Evolutionary conservation across 1,140 invertebrate species (phyloP).

Genomic region (Euwallacea fornicatus): DNA sequence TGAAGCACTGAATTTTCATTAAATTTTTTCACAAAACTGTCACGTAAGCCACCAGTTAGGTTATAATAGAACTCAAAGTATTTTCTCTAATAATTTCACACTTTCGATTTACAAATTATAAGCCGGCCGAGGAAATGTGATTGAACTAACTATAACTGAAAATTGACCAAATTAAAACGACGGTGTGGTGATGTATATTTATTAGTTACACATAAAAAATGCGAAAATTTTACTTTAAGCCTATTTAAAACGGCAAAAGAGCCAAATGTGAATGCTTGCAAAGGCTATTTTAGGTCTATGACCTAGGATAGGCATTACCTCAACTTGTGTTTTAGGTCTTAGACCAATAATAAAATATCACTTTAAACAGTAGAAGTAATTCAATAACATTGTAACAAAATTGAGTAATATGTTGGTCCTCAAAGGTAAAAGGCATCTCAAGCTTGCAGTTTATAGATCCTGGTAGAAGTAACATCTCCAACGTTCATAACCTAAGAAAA

Average conservation of each 20-base stretch:
- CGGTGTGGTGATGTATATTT: too few species aligned
- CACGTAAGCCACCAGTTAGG: too few species aligned
- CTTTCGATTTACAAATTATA: too few species aligned
- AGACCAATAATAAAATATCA: not conserved
- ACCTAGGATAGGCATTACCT: not conserved
- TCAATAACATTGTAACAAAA: not conserved
- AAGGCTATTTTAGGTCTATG: not conserved
- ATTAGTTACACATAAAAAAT: too few species aligned
- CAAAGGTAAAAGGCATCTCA: constrained; percentile 33
- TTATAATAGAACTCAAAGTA: too few species aligned
- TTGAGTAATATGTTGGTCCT: not conserved
- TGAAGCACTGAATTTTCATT: too few species aligned
- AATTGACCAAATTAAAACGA: too few species aligned
- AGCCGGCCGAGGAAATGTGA: too few species aligned
- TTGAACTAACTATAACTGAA: too few species aligned
- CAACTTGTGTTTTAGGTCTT: not conserved
- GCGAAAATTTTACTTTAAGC: too few species aligned
- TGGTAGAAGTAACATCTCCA: constrained; percentile 63
- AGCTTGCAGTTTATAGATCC: constrained; percentile 54
- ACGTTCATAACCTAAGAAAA: constrained; percentile 61
- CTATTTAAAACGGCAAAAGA: not conserved
- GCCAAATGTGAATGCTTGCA: not conserved
- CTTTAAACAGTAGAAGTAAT: not conserved
- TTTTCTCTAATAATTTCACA: too few species aligned
- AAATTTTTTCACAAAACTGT: too few species aligned